Base-by-base conservation (phyloP, 2,797 vertebrate genomes). In the Myoxocephalus aenaeus region DNA sequence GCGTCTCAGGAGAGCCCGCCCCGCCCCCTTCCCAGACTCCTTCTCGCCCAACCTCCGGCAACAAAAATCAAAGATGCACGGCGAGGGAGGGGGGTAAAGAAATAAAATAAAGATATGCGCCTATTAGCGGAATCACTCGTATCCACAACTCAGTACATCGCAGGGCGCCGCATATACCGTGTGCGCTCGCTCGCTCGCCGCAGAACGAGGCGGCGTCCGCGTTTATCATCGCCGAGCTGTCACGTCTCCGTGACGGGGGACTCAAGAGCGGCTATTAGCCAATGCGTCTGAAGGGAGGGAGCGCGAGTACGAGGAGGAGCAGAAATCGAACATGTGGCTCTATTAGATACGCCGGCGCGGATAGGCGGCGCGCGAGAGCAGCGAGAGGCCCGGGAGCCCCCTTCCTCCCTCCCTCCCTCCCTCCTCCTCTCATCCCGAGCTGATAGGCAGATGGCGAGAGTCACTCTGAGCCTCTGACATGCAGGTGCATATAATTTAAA, bases 401-500 rank as follows among this genome's bases (percentile, higher is more conserved):
- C 96, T 1, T 5, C 57, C 95, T 96, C 94, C 95, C 95, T 8
- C 34, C 34, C 34, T 94, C 95, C 95, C 96, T 97, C 95, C 4
- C 25, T 15, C 94, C 95, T 94, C 95, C 95, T 92, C 96, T 97
- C 95, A 94, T 95, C 96, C 96, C 96, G 96, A 97, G 97, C 97
- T 97, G 97, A 99, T 96, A 96, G 96, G 96, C 98, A 99, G 97
- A 99, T 99, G 97, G 97, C 89, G 93, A 92, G 94, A 96, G 96
- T 96, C 95, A 93, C 94, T 96, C 96, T 96, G 94, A 96, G 96
- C 95, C 96, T 92, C 95, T 97, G 96, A 97, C 97, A 97, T 95
- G 96, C 96, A 97, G 96, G 96, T 96, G 96, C 96, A 96, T 97
- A 97, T 99, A 96, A 97, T 99, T 99, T 98, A 97, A 97, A 96